Evolutionary conservation across 2,797 vertebrate genomes (phyloP).

Genomic region (Lindbergichthys nudifrons): DNA sequence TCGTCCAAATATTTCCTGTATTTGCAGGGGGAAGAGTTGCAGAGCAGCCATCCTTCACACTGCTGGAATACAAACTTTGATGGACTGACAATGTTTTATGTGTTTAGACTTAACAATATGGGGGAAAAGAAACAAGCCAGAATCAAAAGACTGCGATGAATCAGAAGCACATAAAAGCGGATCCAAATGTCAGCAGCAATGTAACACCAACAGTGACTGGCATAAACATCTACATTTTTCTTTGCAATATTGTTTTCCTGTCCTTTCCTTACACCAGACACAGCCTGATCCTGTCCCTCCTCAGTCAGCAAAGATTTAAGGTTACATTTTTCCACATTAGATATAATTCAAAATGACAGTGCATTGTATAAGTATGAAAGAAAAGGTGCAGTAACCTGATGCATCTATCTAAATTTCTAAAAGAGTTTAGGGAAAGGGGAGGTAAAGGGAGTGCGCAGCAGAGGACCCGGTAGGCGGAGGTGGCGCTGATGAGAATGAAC

Average conservation of each 20-base stretch:
- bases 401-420: conserved; percentile 61
- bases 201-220: conserved; percentile 25
- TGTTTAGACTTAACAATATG: conserved; percentile 4
- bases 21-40: conserved; percentile 24
- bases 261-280: background rate
- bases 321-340: conserved; percentile 51
- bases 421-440: conserved; percentile 27
- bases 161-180: conserved; percentile 31
- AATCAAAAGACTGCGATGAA: conserved; percentile 9
- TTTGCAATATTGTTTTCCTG: background rate
- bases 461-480: conserved; percentile 41
- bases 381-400: conserved; percentile 46
- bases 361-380: conserved; percentile 43
- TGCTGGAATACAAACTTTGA: conserved; percentile 47
- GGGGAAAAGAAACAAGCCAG: conserved; percentile 10
- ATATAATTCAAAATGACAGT: conserved; percentile 62
- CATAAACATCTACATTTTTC: conserved; percentile 12
- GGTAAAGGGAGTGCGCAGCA: conserved; percentile 41
- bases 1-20: conserved; percentile 39
- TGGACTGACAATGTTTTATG: conserved; percentile 34
- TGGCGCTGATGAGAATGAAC: conserved; percentile 63
- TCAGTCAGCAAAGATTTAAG: conserved; percentile 44
- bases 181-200: conserved; percentile 16
- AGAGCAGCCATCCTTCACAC: conserved; percentile 48
- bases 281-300: conserved; percentile 43